These are phyloP conservation scores for Cyphomyrus discorhynchus DNA, from an alignment of 2,113 vertebrate species.

Conservation along the genomic window DNA sequence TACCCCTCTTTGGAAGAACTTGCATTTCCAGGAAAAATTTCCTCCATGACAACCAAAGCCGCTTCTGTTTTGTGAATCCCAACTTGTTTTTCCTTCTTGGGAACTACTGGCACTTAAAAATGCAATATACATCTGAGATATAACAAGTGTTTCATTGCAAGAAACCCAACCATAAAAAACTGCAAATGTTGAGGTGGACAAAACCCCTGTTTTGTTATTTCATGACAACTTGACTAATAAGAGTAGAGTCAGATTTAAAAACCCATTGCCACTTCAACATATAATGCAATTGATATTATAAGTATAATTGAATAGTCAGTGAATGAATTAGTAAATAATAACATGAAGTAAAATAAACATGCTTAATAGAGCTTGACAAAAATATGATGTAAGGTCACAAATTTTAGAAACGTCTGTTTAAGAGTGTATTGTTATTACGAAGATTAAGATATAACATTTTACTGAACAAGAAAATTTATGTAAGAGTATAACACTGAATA, in stretches of 20 bases:
- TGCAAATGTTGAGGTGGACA: background rate
- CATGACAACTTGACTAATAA: background rate
- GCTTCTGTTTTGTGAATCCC: slow-evolving; percentile 31
- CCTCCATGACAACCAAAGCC: slow-evolving; percentile 10
- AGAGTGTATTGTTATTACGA: background rate
- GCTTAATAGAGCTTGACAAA: background rate
- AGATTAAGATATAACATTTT: background rate
- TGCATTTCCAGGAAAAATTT: slow-evolving; percentile 22
- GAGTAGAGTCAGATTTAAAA: background rate
- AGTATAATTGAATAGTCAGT: background rate
- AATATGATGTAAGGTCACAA: background rate
- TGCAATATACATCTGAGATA: background rate
- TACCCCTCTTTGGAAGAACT: slow-evolving; percentile 1
- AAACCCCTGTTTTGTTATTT: background rate
- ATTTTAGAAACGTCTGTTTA: background rate
- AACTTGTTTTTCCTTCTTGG: slow-evolving; percentile 29
- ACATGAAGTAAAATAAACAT: background rate
- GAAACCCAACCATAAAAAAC: background rate
- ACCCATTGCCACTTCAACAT: background rate
- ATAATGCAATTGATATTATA: background rate
- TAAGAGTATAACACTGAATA: background rate
- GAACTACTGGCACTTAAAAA: slow-evolving; percentile 33
- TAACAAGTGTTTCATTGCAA: background rate
- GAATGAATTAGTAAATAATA: background rate
- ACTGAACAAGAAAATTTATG: background rate